Base-by-base conservation (phyloP, 2,888 invertebrate species). In the Arctia plantaginis region DNA sequence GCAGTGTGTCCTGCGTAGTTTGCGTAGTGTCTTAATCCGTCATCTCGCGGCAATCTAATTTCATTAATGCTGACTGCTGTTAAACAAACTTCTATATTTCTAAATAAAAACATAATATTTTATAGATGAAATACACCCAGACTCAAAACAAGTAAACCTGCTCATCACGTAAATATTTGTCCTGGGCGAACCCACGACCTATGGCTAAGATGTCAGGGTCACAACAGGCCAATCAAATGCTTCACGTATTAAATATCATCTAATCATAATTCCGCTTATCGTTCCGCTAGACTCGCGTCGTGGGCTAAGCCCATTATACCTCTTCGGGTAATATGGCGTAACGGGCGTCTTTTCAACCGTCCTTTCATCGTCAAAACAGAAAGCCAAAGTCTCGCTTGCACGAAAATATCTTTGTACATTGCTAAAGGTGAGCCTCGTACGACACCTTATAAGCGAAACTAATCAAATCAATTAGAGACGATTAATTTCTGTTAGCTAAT, bases 361-460 rank as follows among this genome's bases (percentile, higher is more conserved):
- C 59, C 72, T 51, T 62, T 59, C 74, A 77, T 78, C 78, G 78
- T 84, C 72, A 76, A 73, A 75, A 76, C 77, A 77, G 77, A 75
- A 78, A 75, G 69, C 72, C 69, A 15, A 41, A 66, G 84, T 75
- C 71, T 75, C 82, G 78, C 82, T 84, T 82, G 84, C 79, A 75
- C 70, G 74, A 68, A 30, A 73, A 77, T 51, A 30, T 51, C 72
- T 77, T 85, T 80, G 84, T 84, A 77, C 47, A 71, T 73, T 72
- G 51, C 30, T 23, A 30, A 18, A 62, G 23, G 33, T 51, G 55
- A 18, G 41, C 69, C 33, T 69, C 59, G 59, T 10, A 13, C 68
- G n/a, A n/a, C 44, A 65, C 59, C 0, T 35, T 33, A 39, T 18
- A 64, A 64, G 35, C 47, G 67, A 20, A 35, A n/a, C 35, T 73